Evolutionary conservation across 2,888 invertebrate species (phyloP), one percentile per base, ranked within the genome.

Genomic region (Automeris io): DNA sequence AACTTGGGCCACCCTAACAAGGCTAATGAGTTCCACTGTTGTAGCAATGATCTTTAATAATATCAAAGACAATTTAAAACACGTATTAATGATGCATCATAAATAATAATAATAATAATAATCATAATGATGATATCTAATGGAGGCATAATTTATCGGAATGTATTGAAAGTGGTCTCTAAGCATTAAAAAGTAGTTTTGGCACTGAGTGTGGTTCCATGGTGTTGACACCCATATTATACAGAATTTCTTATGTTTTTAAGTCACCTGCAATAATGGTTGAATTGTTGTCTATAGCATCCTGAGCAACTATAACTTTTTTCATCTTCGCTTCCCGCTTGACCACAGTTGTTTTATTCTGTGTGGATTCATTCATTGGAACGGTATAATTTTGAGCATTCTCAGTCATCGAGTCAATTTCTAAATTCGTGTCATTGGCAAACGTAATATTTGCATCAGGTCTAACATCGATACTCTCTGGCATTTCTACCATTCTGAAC

Each of bases 401-500:
- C 32, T 54, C 52, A 52, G 57, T 54, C 37, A 33, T 18, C n/a
- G n/a, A n/a, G 24, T 45, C 31, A 43, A 42, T 37, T 51, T 43
- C 37, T 53, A 43, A 18, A 36, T 16, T 26, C 6, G 29, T 5
- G 12, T 42, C 29, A 8, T 29, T 33, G 26, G 26, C 18, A 24
- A 8, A 16, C 9, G 31, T 33, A 7, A 33, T 19, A 37, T 37
- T 45, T 18, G 23, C 23, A 5, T 31, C 31, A 37, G 11, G n/a
- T 7, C 8, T 22, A 13, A 19, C 26, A 37, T 29, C 11, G 16
- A 12, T 26, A 16, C 8, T 37, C 8, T 59, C 55, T 0, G 53
- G 37, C 6, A 73, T 18, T 22, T 67, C 55, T 0, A 80, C 54
- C 41, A 54, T 56, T 2, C 58, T 63, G 45, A 83, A 81, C 16